A percentile compares a stretch with the other conserved stretches of the same genome.
phyloP scores from a whole-genome alignment of 2,888 invertebrate genomes.

The Argyra leucocephala region DNA sequence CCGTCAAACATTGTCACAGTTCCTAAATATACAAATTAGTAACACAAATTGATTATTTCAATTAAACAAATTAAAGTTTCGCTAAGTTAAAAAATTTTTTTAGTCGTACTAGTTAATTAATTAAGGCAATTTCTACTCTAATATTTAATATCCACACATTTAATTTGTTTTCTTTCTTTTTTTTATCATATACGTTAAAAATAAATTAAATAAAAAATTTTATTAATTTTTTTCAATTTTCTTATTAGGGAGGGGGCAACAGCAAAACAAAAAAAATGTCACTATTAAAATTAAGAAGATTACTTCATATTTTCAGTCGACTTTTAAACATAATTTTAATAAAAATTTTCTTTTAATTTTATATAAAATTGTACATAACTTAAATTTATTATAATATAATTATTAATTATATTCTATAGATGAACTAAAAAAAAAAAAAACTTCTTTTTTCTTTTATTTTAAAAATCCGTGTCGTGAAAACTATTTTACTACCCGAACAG shows the following conservation, averaged over 20 bases:
- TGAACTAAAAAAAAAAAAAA: background rate
- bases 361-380: background rate
- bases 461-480: background rate
- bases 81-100: background rate
- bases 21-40: background rate
- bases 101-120: background rate
- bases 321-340: background rate
- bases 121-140: background rate
- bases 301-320: background rate
- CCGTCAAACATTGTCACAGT: background rate
- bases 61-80: background rate
- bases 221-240: conserved; percentile 2
- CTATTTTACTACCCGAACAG: background rate
- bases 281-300: background rate
- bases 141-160: no score
- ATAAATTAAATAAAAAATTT: background rate
- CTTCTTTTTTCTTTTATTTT: background rate
- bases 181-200: no score
- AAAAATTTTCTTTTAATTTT: no score
- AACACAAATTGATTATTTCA: background rate
- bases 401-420: background rate
- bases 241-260: conserved; percentile 6
- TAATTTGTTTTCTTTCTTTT: no score
- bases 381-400: background rate
- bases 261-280: background rate